Base-by-base conservation (phyloP, 2,113 vertebrate genomes). In the Platycercus adscitus region DNA sequence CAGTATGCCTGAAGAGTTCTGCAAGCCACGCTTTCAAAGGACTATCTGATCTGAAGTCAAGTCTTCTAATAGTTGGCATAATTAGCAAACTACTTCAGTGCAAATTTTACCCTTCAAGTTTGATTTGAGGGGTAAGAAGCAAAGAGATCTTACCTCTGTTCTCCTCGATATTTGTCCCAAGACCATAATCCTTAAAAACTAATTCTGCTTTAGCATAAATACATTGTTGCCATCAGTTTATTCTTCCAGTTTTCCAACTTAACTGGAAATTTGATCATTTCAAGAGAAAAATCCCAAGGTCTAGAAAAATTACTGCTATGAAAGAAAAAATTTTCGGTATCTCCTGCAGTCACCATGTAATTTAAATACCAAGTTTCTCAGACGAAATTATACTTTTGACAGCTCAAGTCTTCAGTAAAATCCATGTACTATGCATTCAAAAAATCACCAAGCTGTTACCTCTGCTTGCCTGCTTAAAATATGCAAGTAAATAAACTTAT, bases 331-430 rank as follows among this genome's bases (percentile, higher is more conserved):
- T 1, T 49, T 81, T 6, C n/a, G 11, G 18, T 20, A 47, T 18
- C 17, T 86, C 33, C 71, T 63, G 17, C 16, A 83, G 52, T 31
- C n/a, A 65, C 13, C n/a, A 3, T 3, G 11, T 33, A 91, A 92
- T 75, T 81, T 64, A 84, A 81, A 81, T 16, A 41, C 1, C 53
- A 46, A 6, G 7, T 26, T 93, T 81, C 70, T 68, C n/a, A 71
- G 24, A 66, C 17, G 7, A 91, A 81, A 91, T 46, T 9, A 18
- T 0, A 64, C 43, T 33, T 84, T 33, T 72, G 44, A 93, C 69
- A 91, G 43, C 29, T 92, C 29, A 68, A 81, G 12, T 39, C n/a
- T 63, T 61, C 9, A 90, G 43, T 68, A 93, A 94, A 88, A 91
- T 70, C 37, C 20, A 41, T 37, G 11, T 33, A 71, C 10, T 17